Conservation (phyloP, 2,888 invertebrate genomes). For the Troides oblongomaculatus region DNA sequence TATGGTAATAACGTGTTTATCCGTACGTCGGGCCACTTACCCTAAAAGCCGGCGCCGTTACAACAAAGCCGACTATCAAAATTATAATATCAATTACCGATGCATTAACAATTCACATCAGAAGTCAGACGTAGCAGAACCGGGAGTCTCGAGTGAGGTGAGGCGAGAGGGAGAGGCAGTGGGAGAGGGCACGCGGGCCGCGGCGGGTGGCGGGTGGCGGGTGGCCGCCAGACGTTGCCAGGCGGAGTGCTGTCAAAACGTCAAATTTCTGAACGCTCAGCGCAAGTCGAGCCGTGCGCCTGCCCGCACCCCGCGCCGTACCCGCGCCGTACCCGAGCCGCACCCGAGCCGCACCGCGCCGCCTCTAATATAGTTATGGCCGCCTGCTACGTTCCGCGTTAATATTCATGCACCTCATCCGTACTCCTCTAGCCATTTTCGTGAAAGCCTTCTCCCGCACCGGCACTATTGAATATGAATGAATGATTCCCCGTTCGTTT, state of each 20-base stretch:
- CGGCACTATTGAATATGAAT: conserved; percentile 75
- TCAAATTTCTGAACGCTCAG: conserved; percentile 79
- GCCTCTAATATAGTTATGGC: conserved; percentile 75
- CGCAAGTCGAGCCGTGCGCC: conserved; percentile 76
- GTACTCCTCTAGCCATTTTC: conserved; percentile 73
- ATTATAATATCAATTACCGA: conserved; percentile 80
- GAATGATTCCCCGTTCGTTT: conserved; percentile 69
- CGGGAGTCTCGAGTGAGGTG: conserved; percentile 73
- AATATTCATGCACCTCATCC: conserved; percentile 79
- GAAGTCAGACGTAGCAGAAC: conserved; percentile 76
- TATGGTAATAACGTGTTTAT: too few relatives aligned
- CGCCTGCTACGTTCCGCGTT: conserved; percentile 68
- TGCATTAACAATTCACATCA: conserved; percentile 80
- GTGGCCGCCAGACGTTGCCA: conserved; percentile 60
- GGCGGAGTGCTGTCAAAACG: conserved; percentile 81
- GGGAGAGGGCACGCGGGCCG: conserved; percentile 42
- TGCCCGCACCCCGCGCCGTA: conserved; percentile 26
- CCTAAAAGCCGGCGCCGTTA: conserved; percentile 62
- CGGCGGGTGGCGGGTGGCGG: conserved; percentile 36
- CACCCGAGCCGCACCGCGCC: conserved; percentile 53
- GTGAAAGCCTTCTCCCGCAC: conserved; percentile 64
- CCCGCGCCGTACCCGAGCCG: conserved; percentile 51
- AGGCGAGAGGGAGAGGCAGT: conserved; percentile 60
- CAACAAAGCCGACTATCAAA: conserved; percentile 70
- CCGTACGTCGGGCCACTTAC: conserved; percentile 39